Evolutionary conservation across 2,797 vertebrate genomes (phyloP).

Genomic region (Poeciliopsis turneri): DNA sequence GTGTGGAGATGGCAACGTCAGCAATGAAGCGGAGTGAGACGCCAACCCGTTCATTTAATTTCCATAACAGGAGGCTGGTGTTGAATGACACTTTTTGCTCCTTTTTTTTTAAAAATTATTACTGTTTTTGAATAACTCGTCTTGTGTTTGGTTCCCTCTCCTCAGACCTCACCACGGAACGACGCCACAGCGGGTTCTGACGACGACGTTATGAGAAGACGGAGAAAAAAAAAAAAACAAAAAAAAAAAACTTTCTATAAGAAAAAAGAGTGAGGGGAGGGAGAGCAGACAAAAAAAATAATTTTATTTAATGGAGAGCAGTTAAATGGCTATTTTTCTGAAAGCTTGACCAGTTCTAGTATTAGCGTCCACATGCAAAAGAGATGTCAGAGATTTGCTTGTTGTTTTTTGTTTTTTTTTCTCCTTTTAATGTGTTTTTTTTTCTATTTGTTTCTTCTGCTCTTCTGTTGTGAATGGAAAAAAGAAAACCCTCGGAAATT

Average conservation of each 20-base stretch:
- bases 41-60: conserved; percentile 47
- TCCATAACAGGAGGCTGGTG: background rate
- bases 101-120: too few relatives aligned
- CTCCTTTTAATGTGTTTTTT: conserved; percentile 44
- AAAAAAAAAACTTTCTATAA: background rate
- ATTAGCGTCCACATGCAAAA: conserved; percentile 65
- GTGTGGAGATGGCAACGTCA: conserved; percentile 66
- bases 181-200: conserved; percentile 77
- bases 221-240: background rate
- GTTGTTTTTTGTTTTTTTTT: conserved; percentile 25
- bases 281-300: conserved; percentile 39
- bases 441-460: conserved; percentile 37
- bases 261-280: background rate
- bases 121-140: background rate
- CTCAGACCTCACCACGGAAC: conserved; percentile 80
- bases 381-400: conserved; percentile 68
- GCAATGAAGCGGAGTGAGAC: conserved; percentile 49
- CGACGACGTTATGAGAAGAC: conserved; percentile 76
- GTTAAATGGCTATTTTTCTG: conserved; percentile 70
- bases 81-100: background rate
- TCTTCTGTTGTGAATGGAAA: conserved; percentile 73
- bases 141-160: conserved; percentile 1
- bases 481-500: conserved; percentile 44
- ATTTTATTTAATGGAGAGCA: conserved; percentile 75
- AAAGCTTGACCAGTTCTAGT: conserved; percentile 62